Conservation (phyloP, 2,888 invertebrate genomes). For the Erebia aethiops region DNA sequence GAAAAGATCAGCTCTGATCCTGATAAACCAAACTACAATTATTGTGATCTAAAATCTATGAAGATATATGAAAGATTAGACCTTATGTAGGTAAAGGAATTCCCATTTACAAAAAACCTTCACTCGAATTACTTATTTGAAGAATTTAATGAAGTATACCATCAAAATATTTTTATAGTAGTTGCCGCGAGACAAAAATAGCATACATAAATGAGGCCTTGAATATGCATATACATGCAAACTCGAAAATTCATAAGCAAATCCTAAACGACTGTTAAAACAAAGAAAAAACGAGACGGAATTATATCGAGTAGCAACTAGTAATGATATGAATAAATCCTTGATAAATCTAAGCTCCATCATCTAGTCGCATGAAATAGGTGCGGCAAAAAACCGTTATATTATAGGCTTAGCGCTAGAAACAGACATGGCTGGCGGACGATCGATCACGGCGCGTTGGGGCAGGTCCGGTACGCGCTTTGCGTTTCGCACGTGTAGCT, state of each 20-base stretch:
- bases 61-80: neutral
- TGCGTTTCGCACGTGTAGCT: slow-evolving; percentile 46
- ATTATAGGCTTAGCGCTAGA: slow-evolving; percentile 46
- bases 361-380: slow-evolving; percentile 36
- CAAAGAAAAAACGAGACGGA: slow-evolving; percentile 29
- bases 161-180: neutral
- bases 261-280: slow-evolving; percentile 31
- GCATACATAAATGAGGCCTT: slow-evolving; percentile 31
- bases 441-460: slow-evolving; percentile 71
- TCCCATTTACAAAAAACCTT: neutral
- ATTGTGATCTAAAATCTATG: neutral
- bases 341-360: slow-evolving; percentile 38
- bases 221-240: slow-evolving; percentile 23
- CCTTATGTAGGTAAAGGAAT: neutral
- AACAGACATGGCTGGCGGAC: slow-evolving; percentile 56
- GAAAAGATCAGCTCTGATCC: neutral
- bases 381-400: slow-evolving; percentile 39
- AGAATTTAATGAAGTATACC: neutral
- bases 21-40: neutral
- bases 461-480: slow-evolving; percentile 68
- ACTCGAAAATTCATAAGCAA: slow-evolving; percentile 26
- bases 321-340: slow-evolving; percentile 29
- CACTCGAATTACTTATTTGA: neutral
- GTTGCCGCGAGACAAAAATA: slow-evolving; percentile 13
- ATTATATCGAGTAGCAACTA: slow-evolving; percentile 21